Evolutionary conservation across 2,888 invertebrate genomes (phyloP), one percentile per base, ranked within the genome.

Genomic region (Pollenia angustigena): DNA sequence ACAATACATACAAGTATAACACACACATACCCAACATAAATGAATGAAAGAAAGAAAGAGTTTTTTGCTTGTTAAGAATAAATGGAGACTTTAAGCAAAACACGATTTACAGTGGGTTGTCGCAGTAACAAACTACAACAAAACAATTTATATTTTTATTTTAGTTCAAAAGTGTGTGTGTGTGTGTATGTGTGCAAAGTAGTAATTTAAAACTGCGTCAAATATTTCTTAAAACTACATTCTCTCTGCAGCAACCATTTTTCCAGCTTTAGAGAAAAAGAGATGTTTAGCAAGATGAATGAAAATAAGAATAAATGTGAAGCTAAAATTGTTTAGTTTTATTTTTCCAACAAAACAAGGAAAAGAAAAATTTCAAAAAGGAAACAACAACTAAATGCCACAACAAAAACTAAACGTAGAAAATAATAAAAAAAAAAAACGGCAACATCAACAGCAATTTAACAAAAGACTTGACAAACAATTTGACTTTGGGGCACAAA

Each of bases 401-500:
- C 81, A 82, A 76, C 75, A 81, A 54, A 23, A 74, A 54, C 14
- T 8, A 52, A 52, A 16, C 0, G 3, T 60, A 62, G 11, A 54
- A 50, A n/a, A 72, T 23, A n/a, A n/a, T n/a, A n/a, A 1, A 48
- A 46, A 40, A 16, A 32, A 68, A 68, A 81, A 56, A 60, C 72
- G 66, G 16, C 71, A 81, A 74, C 76, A 72, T 75, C 83, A 83
- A 83, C 86, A 87, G 83, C 86, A 87, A 87, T 87, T 87, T 84
- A 87, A 84, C 86, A 86, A 85, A 85, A 85, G 84, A 85, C 81
- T 85, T 88, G 82, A 88, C 86, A 88, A 88, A 87, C 83, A 89
- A 87, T 89, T 89, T 87, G 87, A 86, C 88, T 87, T 86, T 83
- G 50, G 87, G 88, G 88, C 88, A 88, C 81, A 87, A 81, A 84